phyloP scores from a whole-genome alignment of 2,888 invertebrate species.

The Patella ulyssiponensis region DNA sequence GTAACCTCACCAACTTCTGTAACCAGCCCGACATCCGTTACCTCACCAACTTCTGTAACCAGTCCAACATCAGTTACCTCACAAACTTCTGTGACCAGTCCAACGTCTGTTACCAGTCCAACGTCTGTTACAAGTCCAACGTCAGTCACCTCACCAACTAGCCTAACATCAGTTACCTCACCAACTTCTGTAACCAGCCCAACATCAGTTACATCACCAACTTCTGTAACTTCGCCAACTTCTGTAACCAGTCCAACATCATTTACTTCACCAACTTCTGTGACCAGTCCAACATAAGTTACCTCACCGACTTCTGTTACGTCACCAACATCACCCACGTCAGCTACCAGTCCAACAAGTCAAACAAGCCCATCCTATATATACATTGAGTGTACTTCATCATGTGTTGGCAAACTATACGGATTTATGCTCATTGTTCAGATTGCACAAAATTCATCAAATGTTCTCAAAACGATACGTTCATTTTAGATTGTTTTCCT shows the following conservation, averaged over 20 bases:
- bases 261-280: not conserved
- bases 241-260: not conserved
- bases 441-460: constrained; percentile 1
- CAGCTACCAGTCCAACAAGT: not conserved
- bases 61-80: not conserved
- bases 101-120: not conserved
- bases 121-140: not conserved
- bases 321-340: no score
- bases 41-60: not conserved
- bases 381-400: not conserved
- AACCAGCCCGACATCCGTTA: not conserved
- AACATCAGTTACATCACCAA: not conserved
- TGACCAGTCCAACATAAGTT: not conserved
- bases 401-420: not conserved
- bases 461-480: not conserved
- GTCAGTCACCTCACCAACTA: not conserved
- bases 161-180: not conserved
- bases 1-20: not conserved
- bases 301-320: not conserved
- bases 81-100: not conserved
- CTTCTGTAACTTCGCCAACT: not conserved
- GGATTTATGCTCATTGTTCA: not conserved
- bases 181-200: not conserved
- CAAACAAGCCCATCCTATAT: not conserved
- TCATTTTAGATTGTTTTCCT: not conserved